These are phyloP conservation scores for Tetranychus cinnabarinus DNA, from an alignment of 1,140 invertebrate genomes.

Conservation along the genomic window DNA sequence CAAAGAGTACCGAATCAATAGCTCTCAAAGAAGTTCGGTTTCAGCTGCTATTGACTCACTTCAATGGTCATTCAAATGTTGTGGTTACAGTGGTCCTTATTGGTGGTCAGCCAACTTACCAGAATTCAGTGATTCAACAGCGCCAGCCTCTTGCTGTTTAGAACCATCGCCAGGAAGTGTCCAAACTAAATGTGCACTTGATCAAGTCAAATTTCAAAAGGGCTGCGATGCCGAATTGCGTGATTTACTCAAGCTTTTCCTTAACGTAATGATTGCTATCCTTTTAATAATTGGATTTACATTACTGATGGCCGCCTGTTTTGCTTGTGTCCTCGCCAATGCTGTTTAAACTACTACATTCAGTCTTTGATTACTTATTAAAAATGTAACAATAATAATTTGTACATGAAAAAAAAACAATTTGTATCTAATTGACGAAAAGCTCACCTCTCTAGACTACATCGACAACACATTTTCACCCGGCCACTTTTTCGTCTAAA, in stretches of 20 bases:
- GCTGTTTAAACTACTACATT: background rate
- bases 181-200: background rate
- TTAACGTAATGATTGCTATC: background rate
- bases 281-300: background rate
- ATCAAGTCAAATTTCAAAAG: no score
- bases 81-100: background rate
- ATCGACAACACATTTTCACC: no score
- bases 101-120: conserved; percentile 3
- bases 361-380: no score
- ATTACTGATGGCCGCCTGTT: conserved; percentile 5
- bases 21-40: background rate
- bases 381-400: no score
- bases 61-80: background rate
- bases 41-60: background rate
- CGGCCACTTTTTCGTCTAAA: no score
- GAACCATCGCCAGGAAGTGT: background rate
- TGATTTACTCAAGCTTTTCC: background rate
- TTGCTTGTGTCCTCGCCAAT: conserved; percentile 3
- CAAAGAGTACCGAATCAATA: background rate
- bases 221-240: background rate
- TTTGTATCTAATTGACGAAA: no score
- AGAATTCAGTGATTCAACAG: background rate
- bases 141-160: background rate
- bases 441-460: no score
- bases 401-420: no score